Base-by-base conservation (phyloP, 2,797 vertebrate species). In the Hephaestus fuliginosus region DNA sequence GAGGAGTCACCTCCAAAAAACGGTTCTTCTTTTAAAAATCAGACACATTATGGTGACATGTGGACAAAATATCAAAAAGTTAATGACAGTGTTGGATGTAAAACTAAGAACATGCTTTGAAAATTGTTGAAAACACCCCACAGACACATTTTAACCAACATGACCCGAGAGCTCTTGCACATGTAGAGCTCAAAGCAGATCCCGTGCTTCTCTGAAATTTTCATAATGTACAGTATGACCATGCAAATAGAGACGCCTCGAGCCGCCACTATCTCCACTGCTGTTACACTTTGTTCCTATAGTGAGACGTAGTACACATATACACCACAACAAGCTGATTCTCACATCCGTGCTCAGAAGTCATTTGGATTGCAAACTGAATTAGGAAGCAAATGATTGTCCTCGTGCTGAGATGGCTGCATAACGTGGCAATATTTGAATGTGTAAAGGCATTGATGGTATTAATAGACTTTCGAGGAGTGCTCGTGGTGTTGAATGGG, bases 281-380 rank as follows among this genome's bases (percentile, higher is more conserved):
- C 22, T 28, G 13, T 43, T 18, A 2, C 14, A 20, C 18, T 36
- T 30, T 1, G 0, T 58, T 69, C 3, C n/a, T 49, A 20, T 7
- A 4, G 3, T 49, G 30, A 73, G 11, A 49, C 64, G 11, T 49
- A 2, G 2, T 17, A 6, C 18, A 46, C 61, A 41, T 51, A 30
- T 5, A 17, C 7, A 46, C 11, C 44, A 52, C 11, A 2, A 17
- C 33, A 61, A 11, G 15, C 3, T 33, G 53, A 73, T 78, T 33
- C 17, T 61, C 41, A 39, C 7, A 11, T 65, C 49, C 15, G 28
- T 0, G 0, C 22, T 64, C 18, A 25, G 18, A 13, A 44, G 2
- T 33, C 0, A 66, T 82, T 77, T 85, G 77, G 5, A 56, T 70
- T 57, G 56, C 64, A 79, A 76, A 79, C 6, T 20, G 13, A 18